Conservation (phyloP, 2,797 vertebrate species). For the Euthynnus affinis region DNA sequence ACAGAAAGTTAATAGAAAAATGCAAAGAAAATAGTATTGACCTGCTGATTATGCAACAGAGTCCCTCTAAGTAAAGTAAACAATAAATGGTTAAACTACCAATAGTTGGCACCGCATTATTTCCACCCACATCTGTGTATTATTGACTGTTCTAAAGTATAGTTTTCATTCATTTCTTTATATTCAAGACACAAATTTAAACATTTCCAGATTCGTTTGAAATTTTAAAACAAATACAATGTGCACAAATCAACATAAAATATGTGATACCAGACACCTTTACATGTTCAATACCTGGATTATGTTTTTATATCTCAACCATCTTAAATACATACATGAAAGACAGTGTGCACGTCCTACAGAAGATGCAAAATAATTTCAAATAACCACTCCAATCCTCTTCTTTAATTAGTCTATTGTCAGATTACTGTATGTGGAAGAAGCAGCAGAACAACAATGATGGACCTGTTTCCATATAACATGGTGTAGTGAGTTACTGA, state of each 20-base stretch:
- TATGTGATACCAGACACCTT: conserved; percentile 26
- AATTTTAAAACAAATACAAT: conserved; percentile 35
- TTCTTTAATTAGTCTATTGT: conserved; percentile 8
- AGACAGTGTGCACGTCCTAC: conserved; percentile 12
- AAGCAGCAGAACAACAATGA: neutral
- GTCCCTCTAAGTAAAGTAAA: conserved; percentile 2
- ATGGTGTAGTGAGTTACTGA: conserved; percentile 85
- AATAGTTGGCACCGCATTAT: conserved; percentile 11
- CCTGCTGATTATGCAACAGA: conserved; percentile 17
- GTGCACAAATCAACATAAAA: conserved; percentile 38
- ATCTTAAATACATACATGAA: conserved; percentile 28
- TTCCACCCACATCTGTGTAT: conserved; percentile 9
- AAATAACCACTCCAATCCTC: neutral
- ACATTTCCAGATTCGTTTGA: conserved; percentile 37
- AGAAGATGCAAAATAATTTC: conserved; percentile 16
- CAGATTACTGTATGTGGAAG: conserved; percentile 6
- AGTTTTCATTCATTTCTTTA: conserved; percentile 5
- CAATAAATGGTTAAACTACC: neutral
- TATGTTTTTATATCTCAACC: conserved; percentile 3
- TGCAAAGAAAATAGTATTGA: neutral
- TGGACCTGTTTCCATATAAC: neutral
- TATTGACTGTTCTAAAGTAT: conserved; percentile 3
- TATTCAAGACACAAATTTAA: conserved; percentile 30
- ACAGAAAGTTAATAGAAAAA: conserved; percentile 39
- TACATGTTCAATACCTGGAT: conserved; percentile 15